Evolutionary conservation across 2,113 vertebrate genomes (phyloP).

Genomic region (Acinonyx jubatus): DNA sequence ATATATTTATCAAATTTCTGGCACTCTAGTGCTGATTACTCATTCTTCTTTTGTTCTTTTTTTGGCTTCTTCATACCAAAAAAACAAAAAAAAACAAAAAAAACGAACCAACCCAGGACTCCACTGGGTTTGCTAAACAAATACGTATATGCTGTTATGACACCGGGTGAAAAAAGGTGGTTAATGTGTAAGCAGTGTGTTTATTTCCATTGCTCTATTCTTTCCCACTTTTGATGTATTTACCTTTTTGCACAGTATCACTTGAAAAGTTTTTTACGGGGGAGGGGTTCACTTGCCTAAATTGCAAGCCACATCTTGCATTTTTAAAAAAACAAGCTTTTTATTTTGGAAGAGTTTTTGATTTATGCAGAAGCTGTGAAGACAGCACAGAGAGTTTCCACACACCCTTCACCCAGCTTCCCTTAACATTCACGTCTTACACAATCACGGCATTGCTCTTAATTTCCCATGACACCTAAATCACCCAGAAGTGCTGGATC

Average conservation of each 20-base stretch:
- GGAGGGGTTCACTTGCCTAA: neutral
- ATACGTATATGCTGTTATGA: neutral
- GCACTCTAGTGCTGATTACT: neutral
- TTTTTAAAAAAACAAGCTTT: neutral
- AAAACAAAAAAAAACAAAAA: too few species aligned
- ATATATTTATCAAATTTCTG: constrained; percentile 16
- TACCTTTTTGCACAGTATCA: constrained; percentile 18
- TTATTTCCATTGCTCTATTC: neutral
- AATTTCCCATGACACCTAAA: neutral
- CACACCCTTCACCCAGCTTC: neutral
- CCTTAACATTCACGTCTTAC: neutral
- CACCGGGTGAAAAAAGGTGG: neutral
- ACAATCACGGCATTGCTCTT: neutral
- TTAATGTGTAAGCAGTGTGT: neutral
- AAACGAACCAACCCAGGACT: neutral
- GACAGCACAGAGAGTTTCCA: neutral
- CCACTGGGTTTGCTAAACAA: neutral
- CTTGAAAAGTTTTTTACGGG: neutral
- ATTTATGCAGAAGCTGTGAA: neutral
- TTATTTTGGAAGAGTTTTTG: neutral
- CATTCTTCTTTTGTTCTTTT: neutral
- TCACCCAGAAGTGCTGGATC: neutral
- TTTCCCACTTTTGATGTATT: neutral
- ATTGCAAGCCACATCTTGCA: neutral
- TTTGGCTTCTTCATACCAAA: neutral